phyloP scores from a whole-genome alignment of 2,888 invertebrate genomes.

The Nysson spinosus region DNA sequence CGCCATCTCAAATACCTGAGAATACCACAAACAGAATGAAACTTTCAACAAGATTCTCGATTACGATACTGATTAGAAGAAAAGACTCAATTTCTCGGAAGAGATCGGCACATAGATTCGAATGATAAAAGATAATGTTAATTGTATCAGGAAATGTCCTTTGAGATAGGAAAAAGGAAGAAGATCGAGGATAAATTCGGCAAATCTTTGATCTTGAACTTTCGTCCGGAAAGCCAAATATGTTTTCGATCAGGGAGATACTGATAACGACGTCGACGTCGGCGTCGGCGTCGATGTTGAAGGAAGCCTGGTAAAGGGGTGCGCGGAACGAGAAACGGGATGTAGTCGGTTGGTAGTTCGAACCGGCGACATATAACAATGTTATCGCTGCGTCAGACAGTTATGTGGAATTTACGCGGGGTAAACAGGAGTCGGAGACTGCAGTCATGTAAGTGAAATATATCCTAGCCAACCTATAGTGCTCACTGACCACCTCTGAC shows the following conservation, averaged over 20 bases:
- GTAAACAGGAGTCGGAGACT: constrained; percentile 59
- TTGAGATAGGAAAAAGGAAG: no score
- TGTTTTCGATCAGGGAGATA: not conserved
- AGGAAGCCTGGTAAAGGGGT: no score
- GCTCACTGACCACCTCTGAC: constrained; percentile 22
- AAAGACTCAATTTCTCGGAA: no score
- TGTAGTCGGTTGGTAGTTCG: constrained; percentile 53
- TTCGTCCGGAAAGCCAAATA: not conserved
- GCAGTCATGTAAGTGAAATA: constrained; percentile 65
- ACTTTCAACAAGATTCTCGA: no score
- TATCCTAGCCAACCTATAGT: constrained; percentile 43
- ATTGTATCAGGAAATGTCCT: no score
- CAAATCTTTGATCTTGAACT: no score
- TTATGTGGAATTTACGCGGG: constrained; percentile 68
- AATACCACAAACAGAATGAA: no score
- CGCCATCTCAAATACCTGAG: no score
- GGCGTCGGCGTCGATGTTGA: constrained; percentile 5
- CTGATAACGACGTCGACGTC: constrained; percentile 25
- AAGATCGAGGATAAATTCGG: no score
- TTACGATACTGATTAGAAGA: no score
- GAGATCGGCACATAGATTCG: no score
- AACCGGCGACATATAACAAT: constrained; percentile 61
- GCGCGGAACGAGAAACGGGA: constrained; percentile 15
- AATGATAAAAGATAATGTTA: no score
- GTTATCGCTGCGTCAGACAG: constrained; percentile 71